Evolutionary conservation across 2,113 vertebrate species (phyloP).

Genomic region (Euleptes europaea): DNA sequence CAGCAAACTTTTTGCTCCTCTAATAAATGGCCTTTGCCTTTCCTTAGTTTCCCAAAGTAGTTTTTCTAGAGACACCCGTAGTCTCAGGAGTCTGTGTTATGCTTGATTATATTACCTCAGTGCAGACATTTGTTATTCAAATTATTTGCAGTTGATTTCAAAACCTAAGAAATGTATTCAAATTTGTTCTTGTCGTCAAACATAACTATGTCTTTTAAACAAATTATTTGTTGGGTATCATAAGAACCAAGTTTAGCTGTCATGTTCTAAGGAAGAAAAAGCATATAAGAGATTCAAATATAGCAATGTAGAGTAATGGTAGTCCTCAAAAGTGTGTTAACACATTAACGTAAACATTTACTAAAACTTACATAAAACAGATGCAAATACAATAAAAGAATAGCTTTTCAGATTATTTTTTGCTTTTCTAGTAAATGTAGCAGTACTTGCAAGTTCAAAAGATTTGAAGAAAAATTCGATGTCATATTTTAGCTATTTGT

Average conservation of each 20-base stretch:
- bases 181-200: neutral
- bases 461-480: neutral
- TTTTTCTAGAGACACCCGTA: too few species aligned
- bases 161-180: neutral
- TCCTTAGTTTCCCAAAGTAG: too few species aligned
- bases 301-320: neutral
- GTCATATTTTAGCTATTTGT: neutral
- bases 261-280: neutral
- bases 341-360: neutral
- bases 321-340: neutral
- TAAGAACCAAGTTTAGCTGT: neutral
- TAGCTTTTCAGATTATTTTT: neutral
- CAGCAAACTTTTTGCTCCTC: too few species aligned
- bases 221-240: neutral
- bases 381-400: neutral
- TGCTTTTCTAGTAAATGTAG: neutral
- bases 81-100: neutral
- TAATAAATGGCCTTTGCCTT: too few species aligned
- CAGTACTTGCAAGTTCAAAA: neutral
- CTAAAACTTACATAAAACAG: neutral
- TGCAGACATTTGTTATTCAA: slow-evolving; percentile 18
- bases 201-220: neutral
- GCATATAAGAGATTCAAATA: neutral
- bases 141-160: neutral
- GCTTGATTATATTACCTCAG: neutral